These are phyloP conservation scores for Perca schrenkii DNA, from an alignment of 2,113 vertebrate species.

Conservation along the genomic window DNA sequence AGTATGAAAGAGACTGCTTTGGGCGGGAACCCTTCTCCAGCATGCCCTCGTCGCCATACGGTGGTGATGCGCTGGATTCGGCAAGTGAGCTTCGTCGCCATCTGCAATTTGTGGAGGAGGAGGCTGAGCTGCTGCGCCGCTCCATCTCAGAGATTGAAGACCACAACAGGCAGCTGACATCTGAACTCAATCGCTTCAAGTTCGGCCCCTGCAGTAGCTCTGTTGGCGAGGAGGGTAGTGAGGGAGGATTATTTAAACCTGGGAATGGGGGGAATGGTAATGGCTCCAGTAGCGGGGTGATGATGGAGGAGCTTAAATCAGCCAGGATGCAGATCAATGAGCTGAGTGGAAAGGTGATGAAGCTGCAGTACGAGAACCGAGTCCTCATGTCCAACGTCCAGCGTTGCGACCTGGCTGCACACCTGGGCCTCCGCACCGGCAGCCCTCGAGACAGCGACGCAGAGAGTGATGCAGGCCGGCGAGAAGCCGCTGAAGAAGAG, in stretches of 20 bases:
- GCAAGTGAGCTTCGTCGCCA: constrained; percentile 92
- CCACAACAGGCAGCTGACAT: constrained; percentile 94
- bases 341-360: constrained; percentile 94
- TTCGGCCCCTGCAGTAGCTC: constrained; percentile 86
- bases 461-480: constrained; percentile 88
- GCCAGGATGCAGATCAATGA: constrained; percentile 93
- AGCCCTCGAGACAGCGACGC: constrained; percentile 92
- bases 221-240: constrained; percentile 72
- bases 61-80: constrained; percentile 90
- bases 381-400: constrained; percentile 94
- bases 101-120: constrained; percentile 97
- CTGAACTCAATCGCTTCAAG: constrained; percentile 95
- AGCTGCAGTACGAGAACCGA: constrained; percentile 96
- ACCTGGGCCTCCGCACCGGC: constrained; percentile 87
- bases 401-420: constrained; percentile 91
- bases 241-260: constrained; percentile 69
- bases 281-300: constrained; percentile 47
- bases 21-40: constrained; percentile 91
- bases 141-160: constrained; percentile 97
- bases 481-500: constrained; percentile 88
- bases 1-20: constrained; percentile 91
- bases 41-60: constrained; percentile 93
- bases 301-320: constrained; percentile 94
- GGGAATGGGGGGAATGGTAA: constrained; percentile 57
- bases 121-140: constrained; percentile 93